Percentiles rank a stretch among this genome's conserved stretches.
These are phyloP conservation scores for Indri indri DNA, from an alignment of 2,113 vertebrate species.

Conservation along the genomic window DNA sequence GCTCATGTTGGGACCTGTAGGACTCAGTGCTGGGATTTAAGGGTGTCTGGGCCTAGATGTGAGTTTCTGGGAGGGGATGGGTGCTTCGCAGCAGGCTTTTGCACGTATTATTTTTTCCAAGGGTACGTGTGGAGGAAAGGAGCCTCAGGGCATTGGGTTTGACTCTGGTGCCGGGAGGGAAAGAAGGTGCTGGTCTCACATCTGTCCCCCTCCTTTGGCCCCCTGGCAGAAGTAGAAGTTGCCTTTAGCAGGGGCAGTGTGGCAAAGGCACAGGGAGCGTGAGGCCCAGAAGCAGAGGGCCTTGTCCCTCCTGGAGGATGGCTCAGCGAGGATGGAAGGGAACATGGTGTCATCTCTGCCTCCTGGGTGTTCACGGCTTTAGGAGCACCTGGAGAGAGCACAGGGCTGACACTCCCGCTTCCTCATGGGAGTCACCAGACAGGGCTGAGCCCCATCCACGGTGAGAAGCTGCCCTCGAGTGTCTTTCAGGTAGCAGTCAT, in stretches of 20 bases:
- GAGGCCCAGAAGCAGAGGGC: not conserved
- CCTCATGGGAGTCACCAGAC: not conserved
- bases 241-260: not conserved
- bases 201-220: not conserved
- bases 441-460: not conserved
- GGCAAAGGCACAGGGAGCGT: not conserved
- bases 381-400: not conserved
- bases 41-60: not conserved
- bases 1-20: fast-evolving
- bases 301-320: not conserved
- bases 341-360: fast-evolving
- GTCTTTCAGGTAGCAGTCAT: not conserved
- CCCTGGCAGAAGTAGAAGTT: not conserved
- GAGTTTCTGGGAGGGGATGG: not conserved
- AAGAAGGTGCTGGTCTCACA: not conserved
- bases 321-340: not conserved
- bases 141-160: not conserved
- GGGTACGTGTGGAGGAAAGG: not conserved
- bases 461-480: not conserved
- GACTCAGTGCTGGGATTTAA: not conserved
- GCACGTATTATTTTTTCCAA: not conserved
- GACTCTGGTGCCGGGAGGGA: not conserved
- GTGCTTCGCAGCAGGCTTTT: not conserved
- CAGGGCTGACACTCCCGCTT: not conserved
- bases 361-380: not conserved